These are phyloP conservation scores for Cyaniris semiargus DNA, from an alignment of 2,888 invertebrate genomes.

Conservation along the genomic window DNA sequence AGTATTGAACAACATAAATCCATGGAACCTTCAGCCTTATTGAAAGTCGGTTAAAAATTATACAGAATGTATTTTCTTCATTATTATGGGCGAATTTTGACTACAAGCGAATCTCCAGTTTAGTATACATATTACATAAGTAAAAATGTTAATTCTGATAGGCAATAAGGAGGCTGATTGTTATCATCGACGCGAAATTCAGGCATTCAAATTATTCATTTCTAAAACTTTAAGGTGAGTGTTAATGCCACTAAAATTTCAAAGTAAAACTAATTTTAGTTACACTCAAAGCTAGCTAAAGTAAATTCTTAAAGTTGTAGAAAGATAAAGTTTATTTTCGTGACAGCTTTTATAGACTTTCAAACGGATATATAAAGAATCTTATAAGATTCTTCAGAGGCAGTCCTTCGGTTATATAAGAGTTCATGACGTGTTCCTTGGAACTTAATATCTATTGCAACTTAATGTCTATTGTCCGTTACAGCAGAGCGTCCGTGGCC, in stretches of 20 bases:
- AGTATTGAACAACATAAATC: no score
- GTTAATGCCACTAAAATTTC: not conserved
- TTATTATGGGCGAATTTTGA: no score
- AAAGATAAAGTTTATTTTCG: conserved; percentile 26
- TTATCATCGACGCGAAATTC: not conserved
- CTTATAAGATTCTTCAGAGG: conserved; percentile 17
- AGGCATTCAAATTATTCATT: not conserved
- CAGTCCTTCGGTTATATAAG: not conserved
- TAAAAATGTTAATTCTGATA: not conserved
- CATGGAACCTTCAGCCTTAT: no score
- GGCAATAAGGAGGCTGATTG: not conserved
- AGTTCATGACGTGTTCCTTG: not conserved
- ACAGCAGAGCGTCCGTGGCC: no score
- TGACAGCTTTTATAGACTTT: conserved; percentile 24
- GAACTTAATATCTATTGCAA: not conserved
- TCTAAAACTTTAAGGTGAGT: not conserved
- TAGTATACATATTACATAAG: no score
- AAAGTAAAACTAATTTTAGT: conserved; percentile 16
- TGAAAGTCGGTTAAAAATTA: no score
- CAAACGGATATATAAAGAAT: conserved; percentile 24
- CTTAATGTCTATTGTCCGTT: no score
- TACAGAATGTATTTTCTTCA: no score
- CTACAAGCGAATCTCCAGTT: no score
- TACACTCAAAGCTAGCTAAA: conserved; percentile 7
- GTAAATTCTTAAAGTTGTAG: conserved; percentile 20